Base-by-base conservation (phyloP, 2,113 vertebrate species). In the Jaculus jaculus region DNA sequence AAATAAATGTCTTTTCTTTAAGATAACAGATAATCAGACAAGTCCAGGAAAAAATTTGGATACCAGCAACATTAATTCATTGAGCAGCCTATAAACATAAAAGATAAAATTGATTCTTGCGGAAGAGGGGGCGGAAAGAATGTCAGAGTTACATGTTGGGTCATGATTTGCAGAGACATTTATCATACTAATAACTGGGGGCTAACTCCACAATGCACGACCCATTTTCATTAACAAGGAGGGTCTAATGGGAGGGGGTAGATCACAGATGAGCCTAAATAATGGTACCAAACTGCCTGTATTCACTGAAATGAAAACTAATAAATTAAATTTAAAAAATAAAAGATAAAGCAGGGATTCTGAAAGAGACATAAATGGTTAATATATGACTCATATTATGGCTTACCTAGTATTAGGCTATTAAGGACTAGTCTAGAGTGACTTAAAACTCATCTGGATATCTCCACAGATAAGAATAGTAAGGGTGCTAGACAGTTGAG, bases 1-100 rank as follows among this genome's bases (percentile, higher is more conserved):
- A 91, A 90, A 88, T 80, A 91, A 58, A 65, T 90, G 47, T 30
- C 42, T 89, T 71, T 24, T 80, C 26, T 71, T 91, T 89, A 83
- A 87, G 18, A 84, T 26, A 93, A 75, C 28, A 87, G 71, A 94
- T 58, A 87, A 47, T 80, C 89, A 80, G 32, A 23, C 80, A 74
- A 51, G 69, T 61, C 5, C 37, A 89, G 91, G 9, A 23, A 89
- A 15, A 6, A 24, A 63, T 83, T 92, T 87, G 61, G 18, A 42
- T 5, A 89, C 10, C 30, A 75, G 79, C 18, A 95, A 69, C 0
- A 91, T n/a, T 72, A 77, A 84, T 7, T 0, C 30, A 84, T 6
- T n/a, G 37, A 42, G 58, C 26, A 88, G 2, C 0, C 90, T 47
- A 13, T 84, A 91, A 83, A 23, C 9, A 30, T 77, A 26, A 71